Percentiles rank a stretch among this genome's conserved stretches.
These are phyloP conservation scores for Microchirus variegatus DNA, from an alignment of 2,797 vertebrate genomes.

Conservation along the genomic window DNA sequence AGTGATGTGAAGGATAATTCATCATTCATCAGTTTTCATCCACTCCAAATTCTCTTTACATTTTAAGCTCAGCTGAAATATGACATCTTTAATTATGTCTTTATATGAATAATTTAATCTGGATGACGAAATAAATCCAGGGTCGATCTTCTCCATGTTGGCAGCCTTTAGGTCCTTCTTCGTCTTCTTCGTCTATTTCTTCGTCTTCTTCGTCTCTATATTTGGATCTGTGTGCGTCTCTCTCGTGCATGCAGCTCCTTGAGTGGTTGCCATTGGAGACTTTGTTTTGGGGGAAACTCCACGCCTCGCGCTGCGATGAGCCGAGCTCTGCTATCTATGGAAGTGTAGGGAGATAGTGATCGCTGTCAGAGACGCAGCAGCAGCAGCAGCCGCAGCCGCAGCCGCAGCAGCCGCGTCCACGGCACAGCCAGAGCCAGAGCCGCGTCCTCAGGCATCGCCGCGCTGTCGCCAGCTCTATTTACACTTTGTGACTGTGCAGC, in stretches of 20 bases:
- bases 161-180: too few relatives aligned
- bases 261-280: constrained; percentile 68
- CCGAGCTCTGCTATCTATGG: constrained; percentile 74
- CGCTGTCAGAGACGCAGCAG: constrained; percentile 73
- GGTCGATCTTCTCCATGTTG: background rate
- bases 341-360: constrained; percentile 79
- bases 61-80: too few relatives aligned
- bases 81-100: too few relatives aligned
- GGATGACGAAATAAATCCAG: too few relatives aligned
- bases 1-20: too few relatives aligned
- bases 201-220: constrained; percentile 30
- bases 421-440: too few relatives aligned
- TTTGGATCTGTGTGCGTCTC: constrained; percentile 40
- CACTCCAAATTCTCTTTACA: too few relatives aligned
- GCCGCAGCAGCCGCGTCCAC: constrained; percentile 58
- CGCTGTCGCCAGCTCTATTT: constrained; percentile 86
- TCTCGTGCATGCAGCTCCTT: constrained; percentile 31
- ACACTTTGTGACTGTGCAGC: constrained; percentile 80
- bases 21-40: too few relatives aligned
- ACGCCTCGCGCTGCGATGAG: constrained; percentile 60
- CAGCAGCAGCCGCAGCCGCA: constrained; percentile 58
- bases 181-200: constrained; percentile 12
- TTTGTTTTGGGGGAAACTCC: constrained; percentile 72
- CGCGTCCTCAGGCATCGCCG: constrained; percentile 82
- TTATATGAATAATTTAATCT: too few relatives aligned